phyloP scores from a whole-genome alignment of 2,797 vertebrate genomes.

The Silurus aristotelis region DNA sequence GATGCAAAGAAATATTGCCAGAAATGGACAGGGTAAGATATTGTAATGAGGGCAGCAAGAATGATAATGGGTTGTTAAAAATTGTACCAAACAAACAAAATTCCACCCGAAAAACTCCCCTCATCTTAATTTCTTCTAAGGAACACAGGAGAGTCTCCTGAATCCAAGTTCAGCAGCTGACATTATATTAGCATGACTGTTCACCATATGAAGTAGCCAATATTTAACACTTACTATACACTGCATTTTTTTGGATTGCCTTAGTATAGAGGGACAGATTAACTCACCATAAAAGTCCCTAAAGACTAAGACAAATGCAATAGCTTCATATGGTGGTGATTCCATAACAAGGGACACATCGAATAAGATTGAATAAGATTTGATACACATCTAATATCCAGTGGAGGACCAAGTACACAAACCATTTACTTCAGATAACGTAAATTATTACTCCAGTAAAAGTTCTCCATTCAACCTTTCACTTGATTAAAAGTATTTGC shows the following conservation, averaged over 20 bases:
- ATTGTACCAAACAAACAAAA: no score
- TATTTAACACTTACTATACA: background rate
- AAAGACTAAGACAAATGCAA: background rate
- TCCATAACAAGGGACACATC: background rate
- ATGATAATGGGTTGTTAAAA: background rate
- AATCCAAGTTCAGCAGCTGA: background rate
- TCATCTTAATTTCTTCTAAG: background rate
- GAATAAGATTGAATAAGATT: background rate
- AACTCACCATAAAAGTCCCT: background rate
- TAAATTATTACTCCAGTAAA: no score
- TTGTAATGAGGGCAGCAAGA: background rate
- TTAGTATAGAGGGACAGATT: background rate
- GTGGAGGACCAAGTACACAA: no score
- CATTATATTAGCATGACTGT: no score
- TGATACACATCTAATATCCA: background rate
- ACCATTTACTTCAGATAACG: no score
- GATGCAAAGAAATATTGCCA: background rate
- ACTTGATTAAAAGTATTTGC: no score
- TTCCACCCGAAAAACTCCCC: background rate
- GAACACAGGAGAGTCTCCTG: background rate
- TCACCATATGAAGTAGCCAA: background rate
- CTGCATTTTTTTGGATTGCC: background rate
- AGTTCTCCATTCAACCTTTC: no score
- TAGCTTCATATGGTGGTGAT: background rate
- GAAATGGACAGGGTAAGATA: background rate